Evolutionary conservation across 2,113 vertebrate species (phyloP), one percentile per base, ranked within the genome.

Genomic region (Caranx melampygus): DNA sequence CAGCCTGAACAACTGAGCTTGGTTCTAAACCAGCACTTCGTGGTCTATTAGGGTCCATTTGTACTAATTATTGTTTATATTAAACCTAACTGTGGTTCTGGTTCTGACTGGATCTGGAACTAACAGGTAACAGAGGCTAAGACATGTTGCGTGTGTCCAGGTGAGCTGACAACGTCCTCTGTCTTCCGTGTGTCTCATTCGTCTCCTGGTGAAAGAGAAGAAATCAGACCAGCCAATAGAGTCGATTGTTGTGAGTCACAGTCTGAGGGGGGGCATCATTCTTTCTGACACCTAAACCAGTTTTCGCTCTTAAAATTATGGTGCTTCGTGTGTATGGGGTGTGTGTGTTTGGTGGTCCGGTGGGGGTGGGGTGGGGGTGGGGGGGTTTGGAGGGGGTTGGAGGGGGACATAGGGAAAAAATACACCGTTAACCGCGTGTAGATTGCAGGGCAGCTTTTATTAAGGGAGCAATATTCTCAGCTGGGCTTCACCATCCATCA

Each of bases 401-500:
- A 71, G 69, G 75, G 84, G 79, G 66, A 52, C 59, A 51, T 42
- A 57, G 47, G 62, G 45, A 74, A 69, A 81, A 83, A 86, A 86
- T 63, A 87, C 58, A 82, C 76, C 82, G 71, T 77, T 68, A 87
- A 85, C 85, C 72, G 80, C 79, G 26, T 90, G 88, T 85, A 89
- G 83, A 91, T 91, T 84, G 86, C 87, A 90, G 84, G 86, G 86
- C 80, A 91, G 87, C 83, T 92, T 93, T 94, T 92, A 94, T 94
- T 94, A 93, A 92, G 88, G 89, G 67, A 93, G 92, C 91, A 94
- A 94, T 94, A 94, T 94, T 90, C 91, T 91, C 84, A 81, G 82
- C 81, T 75, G 79, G 91, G 75, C 89, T 90, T 84, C 59, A 67
- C 81, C 89, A 95, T 94, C 93, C 91, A 94, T 94, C 94, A 94